Evolutionary conservation across 2,113 vertebrate species (phyloP).

Genomic region (Motacilla alba): DNA sequence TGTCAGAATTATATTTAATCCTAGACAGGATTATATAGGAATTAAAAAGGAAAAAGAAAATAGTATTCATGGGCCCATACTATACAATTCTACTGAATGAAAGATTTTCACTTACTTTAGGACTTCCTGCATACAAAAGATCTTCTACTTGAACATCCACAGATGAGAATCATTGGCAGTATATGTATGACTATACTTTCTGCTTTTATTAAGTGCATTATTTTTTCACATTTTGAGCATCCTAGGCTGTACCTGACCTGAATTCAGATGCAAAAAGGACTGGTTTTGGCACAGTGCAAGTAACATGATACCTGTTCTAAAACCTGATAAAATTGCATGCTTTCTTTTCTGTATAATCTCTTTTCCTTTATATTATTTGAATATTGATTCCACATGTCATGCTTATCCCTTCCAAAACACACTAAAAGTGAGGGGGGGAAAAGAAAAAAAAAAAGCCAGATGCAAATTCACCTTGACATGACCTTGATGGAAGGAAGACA

Average conservation of each 20-base stretch:
- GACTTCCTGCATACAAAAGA: neutral
- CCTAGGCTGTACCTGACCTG: neutral
- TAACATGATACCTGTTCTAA: neutral
- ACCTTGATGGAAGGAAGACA: neutral
- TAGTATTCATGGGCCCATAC: neutral
- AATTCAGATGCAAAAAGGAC: neutral
- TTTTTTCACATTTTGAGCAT: neutral
- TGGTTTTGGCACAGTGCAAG: neutral
- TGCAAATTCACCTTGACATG: neutral
- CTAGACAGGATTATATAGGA: neutral
- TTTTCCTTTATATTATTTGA: neutral
- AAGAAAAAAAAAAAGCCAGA: neutral
- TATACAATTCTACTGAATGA: neutral
- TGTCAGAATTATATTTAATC: neutral
- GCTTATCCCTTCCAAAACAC: neutral
- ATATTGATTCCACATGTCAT: conserved; percentile 32
- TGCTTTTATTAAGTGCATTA: neutral
- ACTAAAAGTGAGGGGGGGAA: neutral
- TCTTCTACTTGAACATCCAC: neutral
- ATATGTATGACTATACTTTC: neutral
- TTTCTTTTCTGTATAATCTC: neutral
- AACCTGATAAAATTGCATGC: neutral
- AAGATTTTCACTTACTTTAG: neutral
- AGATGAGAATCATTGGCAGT: neutral
- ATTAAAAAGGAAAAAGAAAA: neutral